Evolutionary conservation across 2,797 vertebrate genomes (phyloP), one percentile per base, ranked within the genome.

Genomic region (Acanthis flammea): DNA sequence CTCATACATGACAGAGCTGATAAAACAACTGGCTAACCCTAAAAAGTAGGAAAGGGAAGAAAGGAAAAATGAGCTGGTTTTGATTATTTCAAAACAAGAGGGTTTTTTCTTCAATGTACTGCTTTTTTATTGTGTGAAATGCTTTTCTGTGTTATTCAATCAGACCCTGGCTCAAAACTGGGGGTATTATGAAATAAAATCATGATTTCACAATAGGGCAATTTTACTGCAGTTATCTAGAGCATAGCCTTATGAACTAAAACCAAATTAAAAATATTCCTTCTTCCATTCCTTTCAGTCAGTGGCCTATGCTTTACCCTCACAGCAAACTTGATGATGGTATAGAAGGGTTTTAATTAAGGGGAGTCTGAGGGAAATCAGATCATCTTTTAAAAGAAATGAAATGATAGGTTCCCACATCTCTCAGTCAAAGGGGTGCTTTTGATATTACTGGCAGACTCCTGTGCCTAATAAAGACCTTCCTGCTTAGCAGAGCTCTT

Each of bases 401-500:
- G 33, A 92, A 93, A 85, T 71, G n/a, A 39, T 85, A 66, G 31
- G 35, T 86, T 94, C 68, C 68, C 45, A 61, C 37, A 33, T 79
- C 37, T 80, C 50, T 16, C n/a, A 88, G 84, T 83, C 44, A 70
- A 76, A 91, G 58, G 35, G 53, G 44, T 91, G 77, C 70, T 95
- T 93, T 92, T 90, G 65, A 51, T 87, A 86, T 81, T 95, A 72
- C 70, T 91, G 89, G 51, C 86, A 89, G 55, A 91, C 57, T 96
- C 67, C 47, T 57, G 54, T 91, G 72, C 82, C 54, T 95, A 92
- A 96, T 94, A 90, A 96, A 97, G 79, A 97, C 96, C 92, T 96
- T 96, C 87, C 92, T 95, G 65, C 92, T 68, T 86, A 95, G 91
- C 87, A 95, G 94, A 95, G 80, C 94, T 94, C 93, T 94, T 98